Evolutionary conservation across 35 echinoderm and acorn worm genomes (phyloP).

Genomic region (Heliocidaris erythrogramma): DNA sequence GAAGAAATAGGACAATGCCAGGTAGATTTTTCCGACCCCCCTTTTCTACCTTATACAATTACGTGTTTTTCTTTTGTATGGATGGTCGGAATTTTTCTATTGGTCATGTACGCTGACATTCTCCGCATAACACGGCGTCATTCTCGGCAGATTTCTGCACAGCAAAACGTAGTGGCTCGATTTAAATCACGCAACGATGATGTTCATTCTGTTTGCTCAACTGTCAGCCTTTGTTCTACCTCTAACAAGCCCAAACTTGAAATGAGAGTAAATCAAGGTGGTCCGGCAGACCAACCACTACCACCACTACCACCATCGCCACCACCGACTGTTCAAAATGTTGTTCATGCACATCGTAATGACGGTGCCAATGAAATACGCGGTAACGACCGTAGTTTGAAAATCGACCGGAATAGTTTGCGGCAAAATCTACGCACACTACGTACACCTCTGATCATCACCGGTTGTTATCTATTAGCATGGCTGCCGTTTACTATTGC

Average conservation of each 20-base stretch:
- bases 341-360: neutral
- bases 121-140: neutral
- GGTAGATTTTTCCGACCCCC: neutral
- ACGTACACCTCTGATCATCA: neutral
- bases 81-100: neutral
- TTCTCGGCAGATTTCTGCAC: neutral
- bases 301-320: neutral
- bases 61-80: neutral
- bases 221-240: neutral
- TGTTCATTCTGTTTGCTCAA: neutral
- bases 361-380: neutral
- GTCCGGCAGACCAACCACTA: neutral
- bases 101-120: neutral
- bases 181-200: neutral
- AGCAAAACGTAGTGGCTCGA: neutral
- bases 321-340: neutral
- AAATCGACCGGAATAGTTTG: neutral
- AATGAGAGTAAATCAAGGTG: neutral
- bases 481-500: neutral
- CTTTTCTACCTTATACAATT: neutral
- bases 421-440: neutral
- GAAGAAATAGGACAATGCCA: neutral
- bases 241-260: neutral
- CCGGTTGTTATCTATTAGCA: neutral
- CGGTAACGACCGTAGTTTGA: neutral